Conservation (phyloP, 1,140 invertebrate genomes). For the Rhopalosiphum maidis region DNA sequence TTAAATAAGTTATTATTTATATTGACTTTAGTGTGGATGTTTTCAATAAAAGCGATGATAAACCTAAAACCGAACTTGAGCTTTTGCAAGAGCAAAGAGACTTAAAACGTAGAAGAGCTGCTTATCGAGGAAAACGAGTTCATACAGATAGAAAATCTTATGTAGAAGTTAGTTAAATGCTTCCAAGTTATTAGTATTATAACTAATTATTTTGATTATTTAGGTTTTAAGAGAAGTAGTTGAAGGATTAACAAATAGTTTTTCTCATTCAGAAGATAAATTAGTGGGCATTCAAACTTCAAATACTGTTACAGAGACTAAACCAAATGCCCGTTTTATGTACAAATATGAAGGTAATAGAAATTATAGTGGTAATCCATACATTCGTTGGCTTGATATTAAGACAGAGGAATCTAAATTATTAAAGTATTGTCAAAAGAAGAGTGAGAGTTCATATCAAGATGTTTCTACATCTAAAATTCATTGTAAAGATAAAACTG, state of each 20-base stretch:
- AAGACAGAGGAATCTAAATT: constrained; percentile 52
- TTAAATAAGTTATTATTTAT: background rate
- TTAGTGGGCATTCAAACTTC: background rate
- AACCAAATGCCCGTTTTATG: background rate
- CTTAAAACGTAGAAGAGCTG: constrained; percentile 57
- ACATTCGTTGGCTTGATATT: constrained; percentile 49
- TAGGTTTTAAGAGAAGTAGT: constrained; percentile 56
- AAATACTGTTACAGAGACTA: background rate
- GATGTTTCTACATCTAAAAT: background rate
- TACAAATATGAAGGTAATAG: constrained; percentile 44
- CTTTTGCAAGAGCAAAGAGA: constrained; percentile 55
- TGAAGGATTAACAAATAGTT: constrained; percentile 46
- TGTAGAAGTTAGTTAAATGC: constrained; percentile 37
- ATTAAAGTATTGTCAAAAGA: background rate
- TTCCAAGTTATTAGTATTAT: background rate
- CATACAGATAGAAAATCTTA: constrained; percentile 58
- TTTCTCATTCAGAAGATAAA: background rate
- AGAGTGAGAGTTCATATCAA: background rate
- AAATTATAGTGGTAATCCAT: constrained; percentile 35
- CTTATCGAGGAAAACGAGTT: constrained; percentile 57
- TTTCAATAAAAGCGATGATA: constrained; percentile 26
- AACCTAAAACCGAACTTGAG: constrained; percentile 45
- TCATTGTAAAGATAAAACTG: background rate
- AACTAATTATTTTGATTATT: constrained; percentile 2
- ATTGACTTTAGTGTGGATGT: background rate